Evolutionary conservation across 2,797 vertebrate genomes (phyloP), one percentile per base, ranked within the genome.

Genomic region (Amniataba percoides): DNA sequence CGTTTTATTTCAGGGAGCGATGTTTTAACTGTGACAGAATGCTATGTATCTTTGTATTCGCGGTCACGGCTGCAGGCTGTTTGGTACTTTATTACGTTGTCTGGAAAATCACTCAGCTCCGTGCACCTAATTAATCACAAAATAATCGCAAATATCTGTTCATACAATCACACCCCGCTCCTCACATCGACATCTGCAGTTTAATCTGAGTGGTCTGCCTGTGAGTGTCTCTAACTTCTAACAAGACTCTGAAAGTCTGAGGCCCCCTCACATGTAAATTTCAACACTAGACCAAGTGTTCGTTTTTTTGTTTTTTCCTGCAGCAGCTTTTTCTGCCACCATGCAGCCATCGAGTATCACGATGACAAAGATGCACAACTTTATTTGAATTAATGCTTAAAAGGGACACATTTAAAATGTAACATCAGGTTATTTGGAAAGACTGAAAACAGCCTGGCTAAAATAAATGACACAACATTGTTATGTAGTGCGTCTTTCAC

Each of bases 11-110:
- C 18, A 55, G 59, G 34, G 52, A 71, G 31, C 25, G 40, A 25
- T 81, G 27, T 74, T 74, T 78, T 18, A 60, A 58, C 62, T 72
- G 48, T 61, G 63, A 71, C 60, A 56, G 27, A 25, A 48, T 48
- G 55, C 42, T 52, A 12, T 67, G 52, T 48, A 18, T 70, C 49
- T 58, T 45, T 57, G 45, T 39, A 34, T 60, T 55, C 3, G 0
- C 39, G 46, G 52, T 45, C 56, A 19, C 18, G 27, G 56, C 77
- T 60, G 65, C 45, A 31, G 71, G 74, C 60, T 42, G 56, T 70
- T 53, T 18, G 36, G 5, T 19, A 19, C 23, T 31, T 62, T 36
- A 39, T 63, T 63, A 42, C 23, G 8, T 25, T 18, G 23, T 75
- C 42, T 34, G 15, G 46, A 15, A 68, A 61, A 10, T 62, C 58